Conservation (phyloP, 2,888 invertebrate species). For the Ornithoptera alexandrae region DNA sequence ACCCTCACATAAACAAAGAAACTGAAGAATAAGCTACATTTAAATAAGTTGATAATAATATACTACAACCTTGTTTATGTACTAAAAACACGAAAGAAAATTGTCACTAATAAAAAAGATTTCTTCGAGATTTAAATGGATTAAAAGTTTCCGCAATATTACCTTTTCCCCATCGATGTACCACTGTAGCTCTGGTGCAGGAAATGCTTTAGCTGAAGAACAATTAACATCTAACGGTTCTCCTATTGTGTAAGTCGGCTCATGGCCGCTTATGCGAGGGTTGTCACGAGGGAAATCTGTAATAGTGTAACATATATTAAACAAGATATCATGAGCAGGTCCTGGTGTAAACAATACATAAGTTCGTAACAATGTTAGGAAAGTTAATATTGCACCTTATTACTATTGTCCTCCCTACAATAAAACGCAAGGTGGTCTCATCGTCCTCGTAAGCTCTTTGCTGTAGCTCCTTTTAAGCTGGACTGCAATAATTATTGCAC, state of each 20-base stretch:
- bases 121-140: neutral
- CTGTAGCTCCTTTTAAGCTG: too few species aligned
- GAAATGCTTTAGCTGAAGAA: slow-evolving; percentile 66
- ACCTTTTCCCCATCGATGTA: slow-evolving; percentile 68
- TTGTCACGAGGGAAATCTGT: slow-evolving; percentile 70
- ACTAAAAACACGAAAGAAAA: too few species aligned
- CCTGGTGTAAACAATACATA: too few species aligned
- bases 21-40: neutral
- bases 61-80: too few species aligned
- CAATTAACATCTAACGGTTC: slow-evolving; percentile 69
- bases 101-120: neutral
- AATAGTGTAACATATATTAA: slow-evolving; percentile 33
- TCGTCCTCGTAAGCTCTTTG: too few species aligned
- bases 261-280: slow-evolving; percentile 66
- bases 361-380: too few species aligned
- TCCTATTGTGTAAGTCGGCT: slow-evolving; percentile 50
- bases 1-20: neutral
- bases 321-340: too few species aligned
- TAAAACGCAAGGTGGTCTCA: too few species aligned
- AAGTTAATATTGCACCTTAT: too few species aligned
- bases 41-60: too few species aligned
- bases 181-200: slow-evolving; percentile 71
- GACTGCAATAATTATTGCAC: too few species aligned
- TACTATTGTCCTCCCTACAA: too few species aligned
- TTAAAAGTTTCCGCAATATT: neutral